These are phyloP conservation scores for Drosophila pandora DNA, from an alignment of 1,140 invertebrate species.

Conservation along the genomic window DNA sequence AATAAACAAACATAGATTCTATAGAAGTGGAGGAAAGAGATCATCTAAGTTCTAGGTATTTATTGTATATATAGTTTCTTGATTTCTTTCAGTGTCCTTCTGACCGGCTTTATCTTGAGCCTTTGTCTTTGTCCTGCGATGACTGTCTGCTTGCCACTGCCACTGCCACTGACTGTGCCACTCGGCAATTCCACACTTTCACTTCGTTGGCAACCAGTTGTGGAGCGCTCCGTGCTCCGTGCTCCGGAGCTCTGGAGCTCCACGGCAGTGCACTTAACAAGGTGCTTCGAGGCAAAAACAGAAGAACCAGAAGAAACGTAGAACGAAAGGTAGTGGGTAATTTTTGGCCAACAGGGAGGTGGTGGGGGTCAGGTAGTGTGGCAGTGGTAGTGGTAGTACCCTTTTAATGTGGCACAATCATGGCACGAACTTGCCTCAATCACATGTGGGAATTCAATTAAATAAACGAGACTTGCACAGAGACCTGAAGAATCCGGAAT, in stretches of 20 bases:
- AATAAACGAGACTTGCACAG: conserved; percentile 50
- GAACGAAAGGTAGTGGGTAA: conserved; percentile 1
- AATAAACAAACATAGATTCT: no score
- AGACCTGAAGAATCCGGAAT: conserved; percentile 5
- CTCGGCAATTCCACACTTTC: conserved; percentile 48
- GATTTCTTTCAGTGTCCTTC: conserved; percentile 7
- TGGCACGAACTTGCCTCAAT: conserved; percentile 37
- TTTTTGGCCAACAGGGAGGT: background rate
- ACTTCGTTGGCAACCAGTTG: conserved; percentile 18
- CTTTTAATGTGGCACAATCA: conserved; percentile 53
- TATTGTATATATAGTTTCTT: no score
- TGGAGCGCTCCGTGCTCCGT: background rate
- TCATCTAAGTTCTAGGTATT: background rate
- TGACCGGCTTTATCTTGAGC: conserved; percentile 26
- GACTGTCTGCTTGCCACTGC: conserved; percentile 3
- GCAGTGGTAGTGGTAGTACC: background rate
- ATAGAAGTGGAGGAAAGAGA: background rate
- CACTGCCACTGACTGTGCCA: conserved; percentile 3
- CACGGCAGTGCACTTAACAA: conserved; percentile 43
- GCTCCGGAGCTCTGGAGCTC: no score
- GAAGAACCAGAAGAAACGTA: background rate
- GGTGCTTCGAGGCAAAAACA: conserved; percentile 26
- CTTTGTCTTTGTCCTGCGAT: conserved; percentile 10
- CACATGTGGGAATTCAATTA: conserved; percentile 69
- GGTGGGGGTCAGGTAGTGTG: background rate